Conservation (phyloP, 1,140 invertebrate genomes). For the Leptinotarsa texana region DNA sequence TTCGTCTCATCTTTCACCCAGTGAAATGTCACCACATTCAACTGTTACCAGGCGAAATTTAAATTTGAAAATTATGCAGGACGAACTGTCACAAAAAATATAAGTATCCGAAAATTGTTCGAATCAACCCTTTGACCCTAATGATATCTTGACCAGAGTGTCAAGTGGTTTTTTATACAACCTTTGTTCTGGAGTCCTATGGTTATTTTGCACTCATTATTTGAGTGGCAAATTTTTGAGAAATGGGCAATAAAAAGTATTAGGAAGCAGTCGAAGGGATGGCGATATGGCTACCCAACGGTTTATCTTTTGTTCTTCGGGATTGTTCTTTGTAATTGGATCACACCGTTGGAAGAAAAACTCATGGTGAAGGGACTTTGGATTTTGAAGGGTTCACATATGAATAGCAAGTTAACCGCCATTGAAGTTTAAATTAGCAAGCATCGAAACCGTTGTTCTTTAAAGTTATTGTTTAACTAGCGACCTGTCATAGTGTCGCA, state of each 20-base stretch:
- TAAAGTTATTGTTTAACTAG: too few relatives aligned
- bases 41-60: background rate
- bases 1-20: background rate
- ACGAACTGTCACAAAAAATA: background rate
- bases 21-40: background rate
- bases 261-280: background rate
- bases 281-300: background rate
- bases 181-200: background rate
- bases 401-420: too few relatives aligned
- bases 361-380: too few relatives aligned
- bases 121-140: slow-evolving; percentile 1
- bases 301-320: background rate
- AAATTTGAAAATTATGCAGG: slow-evolving; percentile 2
- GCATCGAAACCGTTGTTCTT: too few relatives aligned
- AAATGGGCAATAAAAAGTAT: slow-evolving; percentile 5
- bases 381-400: too few relatives aligned
- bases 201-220: slow-evolving; percentile 5
- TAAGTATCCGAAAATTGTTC: background rate
- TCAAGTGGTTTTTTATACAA: background rate
- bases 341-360: background rate
- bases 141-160: slow-evolving; percentile 3
- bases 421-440: too few relatives aligned
- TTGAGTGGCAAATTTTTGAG: slow-evolving; percentile 2
- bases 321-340: background rate
- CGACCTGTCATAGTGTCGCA: too few relatives aligned